Conservation (phyloP, 2,888 invertebrate genomes). For the Gymnosoma rotundatum region DNA sequence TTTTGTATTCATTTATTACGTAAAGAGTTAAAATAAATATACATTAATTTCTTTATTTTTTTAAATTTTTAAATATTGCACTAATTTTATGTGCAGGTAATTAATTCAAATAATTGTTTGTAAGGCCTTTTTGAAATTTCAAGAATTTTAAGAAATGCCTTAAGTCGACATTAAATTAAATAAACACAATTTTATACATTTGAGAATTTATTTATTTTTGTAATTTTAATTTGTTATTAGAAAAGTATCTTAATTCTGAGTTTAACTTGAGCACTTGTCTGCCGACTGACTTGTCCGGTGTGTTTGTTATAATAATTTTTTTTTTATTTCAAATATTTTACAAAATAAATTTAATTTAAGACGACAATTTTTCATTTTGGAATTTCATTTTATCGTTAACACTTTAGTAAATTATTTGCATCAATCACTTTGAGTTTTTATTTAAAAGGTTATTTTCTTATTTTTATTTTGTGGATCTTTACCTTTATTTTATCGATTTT, state of each 20-base stretch:
- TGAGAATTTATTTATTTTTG: neutral
- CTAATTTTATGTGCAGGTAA: neutral
- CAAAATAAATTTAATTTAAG: neutral
- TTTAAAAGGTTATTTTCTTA: conserved; percentile 21
- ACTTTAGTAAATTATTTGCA: conserved; percentile 20
- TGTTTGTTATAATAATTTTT: too few relatives aligned
- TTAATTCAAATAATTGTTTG: conserved; percentile 39
- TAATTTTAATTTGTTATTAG: conserved; percentile 2
- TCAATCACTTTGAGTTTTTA: conserved; percentile 2
- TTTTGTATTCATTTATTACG: conserved; percentile 47
- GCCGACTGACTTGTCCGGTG: too few relatives aligned
- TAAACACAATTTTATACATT: neutral
- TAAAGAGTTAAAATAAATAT: conserved; percentile 54
- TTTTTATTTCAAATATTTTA: neutral
- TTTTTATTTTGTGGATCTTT: conserved; percentile 45
- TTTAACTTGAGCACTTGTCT: neutral
- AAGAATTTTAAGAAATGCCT: conserved; percentile 25
- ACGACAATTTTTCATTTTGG: conserved; percentile 33
- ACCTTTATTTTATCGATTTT: conserved; percentile 73
- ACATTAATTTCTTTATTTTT: conserved; percentile 39
- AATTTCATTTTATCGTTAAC: conserved; percentile 25
- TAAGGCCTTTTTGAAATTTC: conserved; percentile 60
- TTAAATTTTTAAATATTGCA: conserved; percentile 27
- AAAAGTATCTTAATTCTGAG: neutral
- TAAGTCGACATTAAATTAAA: conserved; percentile 16